Percentiles rank a stretch among this genome's conserved stretches.
Conservation (phyloP, 64 coral and sea anemone genomes). For the Montipora efflorescens region DNA sequence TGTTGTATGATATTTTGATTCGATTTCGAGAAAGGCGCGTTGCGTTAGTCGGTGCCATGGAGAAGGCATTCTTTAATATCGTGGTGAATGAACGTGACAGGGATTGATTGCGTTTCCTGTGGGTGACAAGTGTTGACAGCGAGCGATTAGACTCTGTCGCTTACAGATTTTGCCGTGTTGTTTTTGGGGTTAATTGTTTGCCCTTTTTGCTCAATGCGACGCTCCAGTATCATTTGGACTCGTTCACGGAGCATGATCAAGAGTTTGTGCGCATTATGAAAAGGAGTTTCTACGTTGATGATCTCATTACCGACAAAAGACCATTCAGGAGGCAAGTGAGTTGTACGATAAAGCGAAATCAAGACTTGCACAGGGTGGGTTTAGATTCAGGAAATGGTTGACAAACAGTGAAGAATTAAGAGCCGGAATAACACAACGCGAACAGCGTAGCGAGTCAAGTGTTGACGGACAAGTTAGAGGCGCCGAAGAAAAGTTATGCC, state of each 20-base stretch:
- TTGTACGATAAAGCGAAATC: conserved; percentile 26
- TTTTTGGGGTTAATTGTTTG: neutral
- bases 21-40: conserved; percentile 5
- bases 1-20: neutral
- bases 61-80: neutral
- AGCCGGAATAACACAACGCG: too few relatives aligned
- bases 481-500: too few relatives aligned
- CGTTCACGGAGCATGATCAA: neutral
- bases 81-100: neutral
- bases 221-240: neutral
- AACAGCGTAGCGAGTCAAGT: too few relatives aligned
- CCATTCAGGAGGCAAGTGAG: neutral
- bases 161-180: too few relatives aligned
- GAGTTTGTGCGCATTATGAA: neutral
- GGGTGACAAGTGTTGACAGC: neutral
- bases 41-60: too few relatives aligned
- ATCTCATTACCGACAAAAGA: conserved; percentile 12
- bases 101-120: neutral
- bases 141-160: too few relatives aligned
- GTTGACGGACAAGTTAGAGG: too few relatives aligned
- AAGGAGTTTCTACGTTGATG: conserved; percentile 33
- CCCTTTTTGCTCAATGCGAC: neutral
- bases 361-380: neutral
- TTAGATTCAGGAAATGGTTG: conserved; percentile 7
- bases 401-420: too few relatives aligned